These are phyloP conservation scores for Benthosema pterotum DNA, from an alignment of 2,797 vertebrate species.

Conservation along the genomic window DNA sequence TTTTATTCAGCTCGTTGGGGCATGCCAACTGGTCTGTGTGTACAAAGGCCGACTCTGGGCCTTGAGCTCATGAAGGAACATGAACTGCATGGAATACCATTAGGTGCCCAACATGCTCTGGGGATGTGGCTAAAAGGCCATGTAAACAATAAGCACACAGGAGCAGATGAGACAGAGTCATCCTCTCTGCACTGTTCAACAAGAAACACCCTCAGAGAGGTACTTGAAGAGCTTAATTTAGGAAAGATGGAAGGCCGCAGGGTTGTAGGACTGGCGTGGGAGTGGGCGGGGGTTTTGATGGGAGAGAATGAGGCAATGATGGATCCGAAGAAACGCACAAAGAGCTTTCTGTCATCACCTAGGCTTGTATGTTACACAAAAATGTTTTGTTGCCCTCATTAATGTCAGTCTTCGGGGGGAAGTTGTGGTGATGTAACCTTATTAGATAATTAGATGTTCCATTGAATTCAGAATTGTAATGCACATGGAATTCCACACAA, in stretches of 20 bases:
- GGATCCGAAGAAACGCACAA: conserved; percentile 25
- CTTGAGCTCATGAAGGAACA: conserved; percentile 31
- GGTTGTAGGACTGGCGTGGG: neutral
- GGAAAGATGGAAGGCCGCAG: conserved; percentile 18
- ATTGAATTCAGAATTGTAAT: neutral
- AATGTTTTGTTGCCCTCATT: conserved; percentile 42
- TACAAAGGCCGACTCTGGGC: conserved; percentile 33
- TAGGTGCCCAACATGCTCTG: conserved; percentile 43
- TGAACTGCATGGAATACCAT: conserved; percentile 51
- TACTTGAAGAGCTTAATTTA: conserved; percentile 38
- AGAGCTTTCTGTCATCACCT: conserved; percentile 36
- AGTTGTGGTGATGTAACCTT: conserved; percentile 22
- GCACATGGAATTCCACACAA: neutral
- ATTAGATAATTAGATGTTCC: conserved; percentile 12
- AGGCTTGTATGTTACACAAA: conserved; percentile 21
- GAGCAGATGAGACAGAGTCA: conserved; percentile 37
- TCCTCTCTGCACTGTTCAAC: conserved; percentile 36
- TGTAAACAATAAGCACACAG: conserved; percentile 42
- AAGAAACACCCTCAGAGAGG: conserved; percentile 48
- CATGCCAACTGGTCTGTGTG: conserved; percentile 38
- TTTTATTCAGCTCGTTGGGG: conserved; percentile 37
- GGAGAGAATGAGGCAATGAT: conserved; percentile 14
- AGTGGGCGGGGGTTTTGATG: conserved; percentile 1
- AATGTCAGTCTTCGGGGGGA: conserved; percentile 30
- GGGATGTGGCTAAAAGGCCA: conserved; percentile 42